Evolutionary conservation across 2,113 vertebrate genomes (phyloP).

Genomic region (Neolamprologus devosi): DNA sequence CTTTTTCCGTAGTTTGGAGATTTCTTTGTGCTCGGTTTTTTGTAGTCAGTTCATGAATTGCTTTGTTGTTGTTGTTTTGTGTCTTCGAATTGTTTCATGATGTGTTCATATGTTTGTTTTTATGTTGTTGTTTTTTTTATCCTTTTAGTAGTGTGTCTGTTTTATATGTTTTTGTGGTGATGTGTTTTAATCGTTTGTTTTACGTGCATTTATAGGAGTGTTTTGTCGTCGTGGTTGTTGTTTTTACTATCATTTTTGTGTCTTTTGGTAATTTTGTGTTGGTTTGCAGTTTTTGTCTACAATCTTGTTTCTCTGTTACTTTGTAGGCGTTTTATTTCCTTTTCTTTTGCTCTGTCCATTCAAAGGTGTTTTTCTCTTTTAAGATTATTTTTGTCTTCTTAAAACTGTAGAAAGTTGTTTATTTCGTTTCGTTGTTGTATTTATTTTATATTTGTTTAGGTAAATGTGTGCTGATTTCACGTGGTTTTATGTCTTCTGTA

Average conservation of each 20-base stretch:
- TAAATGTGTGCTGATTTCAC: neutral
- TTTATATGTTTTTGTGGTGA: neutral
- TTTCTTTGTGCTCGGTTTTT: neutral
- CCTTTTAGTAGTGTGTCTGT: neutral
- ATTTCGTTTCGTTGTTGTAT: no score
- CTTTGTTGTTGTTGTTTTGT: neutral
- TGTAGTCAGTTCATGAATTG: neutral
- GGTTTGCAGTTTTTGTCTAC: neutral
- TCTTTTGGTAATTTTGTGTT: neutral
- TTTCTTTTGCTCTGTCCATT: neutral
- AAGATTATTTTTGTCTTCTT: neutral
- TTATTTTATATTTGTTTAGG: neutral
- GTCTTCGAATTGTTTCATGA: neutral
- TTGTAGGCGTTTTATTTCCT: neutral
- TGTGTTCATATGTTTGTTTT: neutral
- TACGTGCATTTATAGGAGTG: neutral
- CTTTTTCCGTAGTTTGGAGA: neutral
- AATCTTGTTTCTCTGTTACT: neutral
- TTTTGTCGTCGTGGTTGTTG: neutral
- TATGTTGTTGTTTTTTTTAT: neutral
- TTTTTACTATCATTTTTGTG: neutral
- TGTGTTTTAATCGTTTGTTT: neutral
- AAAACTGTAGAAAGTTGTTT: neutral
- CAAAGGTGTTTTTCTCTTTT: neutral
- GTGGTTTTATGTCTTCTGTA: no score